These are phyloP conservation scores for Arnoldichthys spilopterus DNA, from an alignment of 2,797 vertebrate species.

Conservation along the genomic window DNA sequence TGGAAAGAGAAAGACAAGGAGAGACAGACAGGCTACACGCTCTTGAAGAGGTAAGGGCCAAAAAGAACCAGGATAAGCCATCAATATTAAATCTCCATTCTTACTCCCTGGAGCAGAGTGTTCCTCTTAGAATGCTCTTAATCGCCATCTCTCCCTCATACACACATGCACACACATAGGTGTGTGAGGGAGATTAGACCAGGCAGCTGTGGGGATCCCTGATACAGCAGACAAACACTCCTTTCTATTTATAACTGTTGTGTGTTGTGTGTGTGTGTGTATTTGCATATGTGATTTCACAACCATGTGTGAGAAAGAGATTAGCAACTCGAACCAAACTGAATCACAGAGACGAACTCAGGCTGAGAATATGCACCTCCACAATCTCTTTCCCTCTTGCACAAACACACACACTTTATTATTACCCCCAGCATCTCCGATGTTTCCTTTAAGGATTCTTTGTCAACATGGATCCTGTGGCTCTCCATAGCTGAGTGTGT, in stretches of 20 bases:
- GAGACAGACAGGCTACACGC: neutral
- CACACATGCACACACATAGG: conserved; percentile 3
- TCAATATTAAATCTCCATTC: conserved; percentile 62
- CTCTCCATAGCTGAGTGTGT: conserved; percentile 88
- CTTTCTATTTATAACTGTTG: conserved; percentile 19
- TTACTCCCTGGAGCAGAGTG: neutral
- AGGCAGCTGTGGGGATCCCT: conserved; percentile 1
- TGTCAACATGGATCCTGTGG: conserved; percentile 83
- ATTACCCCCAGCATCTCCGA: conserved; percentile 89
- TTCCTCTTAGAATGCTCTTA: conserved; percentile 17
- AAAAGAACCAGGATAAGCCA: conserved; percentile 64
- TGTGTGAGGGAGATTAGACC: neutral
- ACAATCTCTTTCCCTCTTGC: too few species aligned
- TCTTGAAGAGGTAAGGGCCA: conserved; percentile 43
- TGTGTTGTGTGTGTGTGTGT: neutral
- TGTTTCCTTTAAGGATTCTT: conserved; percentile 82
- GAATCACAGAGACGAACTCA: neutral
- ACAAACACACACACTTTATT: neutral
- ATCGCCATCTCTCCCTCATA: conserved; percentile 12
- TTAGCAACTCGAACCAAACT: neutral
- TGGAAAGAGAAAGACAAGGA: neutral
- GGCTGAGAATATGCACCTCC: neutral
- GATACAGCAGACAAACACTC: conserved; percentile 16
- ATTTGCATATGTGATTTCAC: neutral
- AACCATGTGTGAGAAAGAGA: neutral